Conservation (phyloP, 2,113 vertebrate genomes). For the Gobio gobio region DNA sequence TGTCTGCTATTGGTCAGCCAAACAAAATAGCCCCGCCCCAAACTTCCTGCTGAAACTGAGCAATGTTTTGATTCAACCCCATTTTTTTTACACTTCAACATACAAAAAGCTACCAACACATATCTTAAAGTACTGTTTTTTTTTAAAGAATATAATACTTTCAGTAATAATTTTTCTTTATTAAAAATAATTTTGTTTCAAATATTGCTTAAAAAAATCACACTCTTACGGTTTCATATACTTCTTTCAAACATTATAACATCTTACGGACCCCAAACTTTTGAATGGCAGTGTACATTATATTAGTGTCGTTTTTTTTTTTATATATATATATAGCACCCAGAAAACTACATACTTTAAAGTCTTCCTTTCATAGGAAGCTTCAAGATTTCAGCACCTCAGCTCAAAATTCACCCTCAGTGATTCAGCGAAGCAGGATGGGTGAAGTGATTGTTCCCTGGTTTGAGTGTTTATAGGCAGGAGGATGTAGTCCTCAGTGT, state of each 20-base stretch:
- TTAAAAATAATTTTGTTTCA: too few species aligned
- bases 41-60: too few species aligned
- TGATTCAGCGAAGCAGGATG: slow-evolving; percentile 30
- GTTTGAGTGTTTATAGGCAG: slow-evolving; percentile 90
- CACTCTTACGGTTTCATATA: too few species aligned
- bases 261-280: background rate
- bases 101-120: too few species aligned
- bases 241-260: too few species aligned
- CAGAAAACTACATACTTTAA: background rate
- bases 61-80: too few species aligned
- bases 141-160: too few species aligned
- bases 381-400: background rate
- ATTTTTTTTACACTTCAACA: too few species aligned
- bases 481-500: slow-evolving; percentile 91
- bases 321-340: background rate
- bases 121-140: too few species aligned
- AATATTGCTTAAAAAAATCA: too few species aligned
- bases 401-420: slow-evolving; percentile 10
- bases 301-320: background rate
- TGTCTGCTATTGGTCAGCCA: background rate
- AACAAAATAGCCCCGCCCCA: background rate
- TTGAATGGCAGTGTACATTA: background rate
- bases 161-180: too few species aligned
- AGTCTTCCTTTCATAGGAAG: background rate
- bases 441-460: slow-evolving; percentile 85